Evolutionary conservation across 1,140 invertebrate species (phyloP), one percentile per base, ranked within the genome.

Genomic region (Pectinophora gossypiella): DNA sequence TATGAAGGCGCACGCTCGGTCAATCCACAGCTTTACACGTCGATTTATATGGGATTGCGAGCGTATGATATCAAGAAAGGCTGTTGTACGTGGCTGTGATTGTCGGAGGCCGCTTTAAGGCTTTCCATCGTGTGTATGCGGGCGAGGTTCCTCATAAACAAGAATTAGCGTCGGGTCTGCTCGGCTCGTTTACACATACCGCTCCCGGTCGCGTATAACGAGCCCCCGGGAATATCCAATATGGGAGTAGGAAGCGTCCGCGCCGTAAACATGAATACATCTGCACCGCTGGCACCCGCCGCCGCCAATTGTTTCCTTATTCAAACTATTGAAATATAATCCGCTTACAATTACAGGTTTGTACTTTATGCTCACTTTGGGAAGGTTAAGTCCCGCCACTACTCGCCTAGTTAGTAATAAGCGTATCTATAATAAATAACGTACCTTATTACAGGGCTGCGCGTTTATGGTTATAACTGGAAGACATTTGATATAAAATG

Each of bases 171-270:
- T 76, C 72, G 63, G 57, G 72, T 76, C 68, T 63, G 73, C 64
- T 75, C 57, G 68, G 66, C 70, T 82, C 78, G 80, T 84, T 82
- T 84, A 86, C 82, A 84, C 80, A 82, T 76, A 77, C 76, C 74
- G 76, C 74, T 75, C 72, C 71, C 61, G 72, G 72, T 73, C 46
- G 65, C 64, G 52, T 74, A 70, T 86, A 86, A 83, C 78, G 76
- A 86, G 76, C 35, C 13, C 35, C 13, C 9, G 6, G 35, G 13
- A 3, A 38, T 13, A 9, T 9, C 36, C 36, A 40, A 40, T 40
- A 40, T 40, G 36, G 36, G 36, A 40, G 36, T 10, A 40, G 36
- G 36, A 40, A 40, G 36, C 36, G 36, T 40, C n/a, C 10, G 6
- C 2, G 36, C 36, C 10, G 36, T 40, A 40, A 40, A 40, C 36